A percentile compares a stretch with the other conserved stretches of the same genome.
Evolutionary conservation across 2,113 vertebrate genomes (phyloP).

Genomic region (Actenoides hombroni): DNA sequence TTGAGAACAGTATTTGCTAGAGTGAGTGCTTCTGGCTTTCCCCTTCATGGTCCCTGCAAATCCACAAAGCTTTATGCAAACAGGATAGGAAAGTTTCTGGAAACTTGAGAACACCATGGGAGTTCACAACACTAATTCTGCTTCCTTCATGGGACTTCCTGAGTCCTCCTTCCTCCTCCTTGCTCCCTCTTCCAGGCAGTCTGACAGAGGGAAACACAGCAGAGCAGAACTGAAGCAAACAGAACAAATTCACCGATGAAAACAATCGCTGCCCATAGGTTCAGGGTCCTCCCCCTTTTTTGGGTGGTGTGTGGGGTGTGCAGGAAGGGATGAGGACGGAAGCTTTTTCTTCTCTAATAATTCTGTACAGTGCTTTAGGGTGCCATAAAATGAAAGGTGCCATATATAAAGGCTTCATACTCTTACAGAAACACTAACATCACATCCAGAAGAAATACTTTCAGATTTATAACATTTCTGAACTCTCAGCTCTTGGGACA

Average conservation of each 20-base stretch:
- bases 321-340: not conserved
- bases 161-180: not conserved
- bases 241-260: not conserved
- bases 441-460: not conserved
- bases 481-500: not conserved
- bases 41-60: not conserved
- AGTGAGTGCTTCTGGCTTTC: not conserved
- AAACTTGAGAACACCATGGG: not conserved
- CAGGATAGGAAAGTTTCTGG: not conserved
- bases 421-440: not conserved
- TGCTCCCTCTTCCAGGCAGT: not conserved
- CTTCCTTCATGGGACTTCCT: not conserved
- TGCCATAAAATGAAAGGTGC: not conserved
- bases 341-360: not conserved
- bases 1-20: not conserved
- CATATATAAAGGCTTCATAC: not conserved
- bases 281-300: not conserved
- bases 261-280: not conserved
- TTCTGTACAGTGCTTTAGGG: not conserved
- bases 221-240: not conserved
- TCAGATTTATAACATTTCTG: not conserved
- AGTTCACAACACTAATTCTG: not conserved
- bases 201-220: not conserved
- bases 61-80: not conserved
- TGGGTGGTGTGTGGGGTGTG: rapidly evolving